A percentile compares a stretch with the other conserved stretches of the same genome.
Evolutionary conservation across 2,113 vertebrate species (phyloP).

Genomic region (Lophotis ruficrista): DNA sequence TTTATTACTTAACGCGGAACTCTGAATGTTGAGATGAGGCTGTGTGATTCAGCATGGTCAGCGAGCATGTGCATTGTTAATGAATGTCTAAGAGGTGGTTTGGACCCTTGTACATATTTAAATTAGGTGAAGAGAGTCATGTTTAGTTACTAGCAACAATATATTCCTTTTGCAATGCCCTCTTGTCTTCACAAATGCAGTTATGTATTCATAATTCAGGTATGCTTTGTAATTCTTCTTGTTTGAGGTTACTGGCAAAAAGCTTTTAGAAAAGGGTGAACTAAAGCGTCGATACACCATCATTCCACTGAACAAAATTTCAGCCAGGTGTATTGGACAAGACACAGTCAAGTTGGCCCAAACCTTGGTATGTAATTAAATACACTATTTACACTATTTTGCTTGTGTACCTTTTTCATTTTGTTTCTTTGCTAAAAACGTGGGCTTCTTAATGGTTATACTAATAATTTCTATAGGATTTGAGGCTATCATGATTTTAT

Average conservation of each 20-base stretch:
- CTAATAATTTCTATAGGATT: background rate
- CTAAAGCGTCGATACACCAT: constrained; percentile 90
- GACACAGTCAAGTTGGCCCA: constrained; percentile 80
- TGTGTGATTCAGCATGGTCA: rapidly evolving
- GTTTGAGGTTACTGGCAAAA: constrained; percentile 90
- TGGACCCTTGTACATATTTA: background rate
- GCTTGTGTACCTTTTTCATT: background rate
- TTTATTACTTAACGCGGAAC: background rate
- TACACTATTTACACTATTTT: background rate
- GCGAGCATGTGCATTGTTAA: background rate
- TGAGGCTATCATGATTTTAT: background rate
- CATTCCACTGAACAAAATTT: constrained; percentile 95
- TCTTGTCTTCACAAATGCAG: background rate
- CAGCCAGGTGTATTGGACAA: constrained; percentile 79
- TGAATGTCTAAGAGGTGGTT: background rate
- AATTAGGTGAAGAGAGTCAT: background rate
- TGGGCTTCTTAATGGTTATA: background rate
- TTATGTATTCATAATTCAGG: background rate
- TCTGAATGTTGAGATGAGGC: background rate
- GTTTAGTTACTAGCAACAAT: background rate
- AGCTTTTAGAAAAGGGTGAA: constrained; percentile 89
- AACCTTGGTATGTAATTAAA: constrained; percentile 80
- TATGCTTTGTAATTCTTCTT: background rate
- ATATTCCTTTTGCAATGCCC: background rate
- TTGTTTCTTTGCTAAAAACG: background rate